A percentile compares a stretch with the other conserved stretches of the same genome.
Conservation (phyloP, 2,888 invertebrate species). For the Elgonia sp. region DNA sequence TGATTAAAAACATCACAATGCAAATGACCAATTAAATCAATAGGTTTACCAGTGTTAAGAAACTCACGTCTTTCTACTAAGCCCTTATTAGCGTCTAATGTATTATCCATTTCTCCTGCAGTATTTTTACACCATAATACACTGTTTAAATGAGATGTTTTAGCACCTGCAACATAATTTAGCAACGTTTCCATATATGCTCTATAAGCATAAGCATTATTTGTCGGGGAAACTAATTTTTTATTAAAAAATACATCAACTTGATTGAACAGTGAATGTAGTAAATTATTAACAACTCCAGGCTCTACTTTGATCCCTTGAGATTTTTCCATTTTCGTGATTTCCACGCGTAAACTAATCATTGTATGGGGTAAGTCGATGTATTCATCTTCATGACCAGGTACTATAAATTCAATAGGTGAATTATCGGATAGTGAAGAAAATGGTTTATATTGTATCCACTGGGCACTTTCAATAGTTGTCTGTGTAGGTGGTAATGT, state of each 20-base stretch:
- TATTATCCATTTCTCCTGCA: slow-evolving; percentile 43
- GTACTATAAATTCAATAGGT: slow-evolving; percentile 79
- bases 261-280: slow-evolving; percentile 76
- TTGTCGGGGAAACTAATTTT: slow-evolving; percentile 78
- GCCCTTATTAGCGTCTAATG: background rate
- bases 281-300: slow-evolving; percentile 33
- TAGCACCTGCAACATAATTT: slow-evolving; percentile 73
- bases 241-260: slow-evolving; percentile 80
- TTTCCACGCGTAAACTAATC: slow-evolving; percentile 67
- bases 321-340: background rate
- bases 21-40: slow-evolving; percentile 65
- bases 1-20: slow-evolving; percentile 78
- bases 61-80: slow-evolving; percentile 3
- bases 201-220: slow-evolving; percentile 78
- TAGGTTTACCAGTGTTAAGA: background rate
- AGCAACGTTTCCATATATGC: slow-evolving; percentile 78
- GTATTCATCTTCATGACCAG: slow-evolving; percentile 77
- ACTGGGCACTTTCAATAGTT: slow-evolving; percentile 75
- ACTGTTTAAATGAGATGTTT: slow-evolving; percentile 75
- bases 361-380: slow-evolving; percentile 78
- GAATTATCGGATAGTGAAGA: slow-evolving; percentile 76
- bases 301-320: background rate
- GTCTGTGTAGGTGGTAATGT: slow-evolving; percentile 78
- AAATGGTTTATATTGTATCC: slow-evolving; percentile 78
- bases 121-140: slow-evolving; percentile 63